These are phyloP conservation scores for Lepidothrix coronata DNA, from an alignment of 2,113 vertebrate genomes.

Conservation along the genomic window DNA sequence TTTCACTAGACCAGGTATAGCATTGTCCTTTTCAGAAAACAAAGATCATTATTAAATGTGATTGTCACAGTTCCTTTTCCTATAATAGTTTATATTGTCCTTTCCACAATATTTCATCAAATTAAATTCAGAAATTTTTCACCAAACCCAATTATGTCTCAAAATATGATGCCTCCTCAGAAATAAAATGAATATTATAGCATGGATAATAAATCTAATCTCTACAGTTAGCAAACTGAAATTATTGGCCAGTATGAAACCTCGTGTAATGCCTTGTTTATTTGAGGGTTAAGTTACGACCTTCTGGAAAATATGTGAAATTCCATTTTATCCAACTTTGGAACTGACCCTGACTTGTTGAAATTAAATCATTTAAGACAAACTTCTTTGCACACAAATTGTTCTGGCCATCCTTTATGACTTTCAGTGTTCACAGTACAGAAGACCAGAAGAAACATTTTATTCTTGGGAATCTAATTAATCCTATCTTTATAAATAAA, in stretches of 20 bases:
- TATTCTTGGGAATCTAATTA: slow-evolving; percentile 1
- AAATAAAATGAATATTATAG: neutral
- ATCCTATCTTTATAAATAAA: slow-evolving; percentile 7
- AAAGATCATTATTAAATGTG: neutral
- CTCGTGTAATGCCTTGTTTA: neutral
- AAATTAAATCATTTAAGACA: neutral
- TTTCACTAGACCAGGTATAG: neutral
- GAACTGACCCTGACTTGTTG: rapidly evolving
- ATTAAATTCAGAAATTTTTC: neutral
- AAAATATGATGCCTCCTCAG: neutral
- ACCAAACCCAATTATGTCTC: neutral
- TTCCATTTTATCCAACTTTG: neutral
- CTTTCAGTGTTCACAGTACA: neutral
- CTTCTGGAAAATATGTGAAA: neutral
- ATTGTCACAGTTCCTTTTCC: neutral
- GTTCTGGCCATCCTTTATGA: neutral
- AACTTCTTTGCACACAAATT: neutral
- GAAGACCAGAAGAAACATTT: neutral
- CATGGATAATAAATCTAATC: neutral
- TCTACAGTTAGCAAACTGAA: neutral
- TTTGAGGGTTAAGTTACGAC: neutral
- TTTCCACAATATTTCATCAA: neutral
- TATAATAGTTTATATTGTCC: neutral
- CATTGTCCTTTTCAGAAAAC: neutral
- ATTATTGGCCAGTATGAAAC: neutral